phyloP scores from a whole-genome alignment of 35 echinoderm and acorn worm genomes.

The Apostichopus japonicus region DNA sequence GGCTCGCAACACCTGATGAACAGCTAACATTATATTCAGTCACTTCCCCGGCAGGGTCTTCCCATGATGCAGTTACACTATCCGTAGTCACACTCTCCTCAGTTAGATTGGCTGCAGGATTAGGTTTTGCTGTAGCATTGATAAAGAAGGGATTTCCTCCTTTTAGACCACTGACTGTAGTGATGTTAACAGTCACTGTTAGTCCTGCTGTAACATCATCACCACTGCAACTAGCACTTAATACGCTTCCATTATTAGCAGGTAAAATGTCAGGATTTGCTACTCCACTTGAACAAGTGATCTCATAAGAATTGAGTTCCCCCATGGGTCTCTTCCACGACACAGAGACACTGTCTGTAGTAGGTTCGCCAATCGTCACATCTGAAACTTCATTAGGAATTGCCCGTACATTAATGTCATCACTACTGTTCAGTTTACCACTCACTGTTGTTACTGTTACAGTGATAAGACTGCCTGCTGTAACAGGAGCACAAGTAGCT shows the following conservation, averaged over 20 bases:
- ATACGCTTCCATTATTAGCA: background rate
- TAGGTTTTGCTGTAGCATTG: background rate
- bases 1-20: background rate
- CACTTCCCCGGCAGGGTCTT: background rate
- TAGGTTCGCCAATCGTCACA: background rate
- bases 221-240: background rate
- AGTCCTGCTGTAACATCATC: background rate
- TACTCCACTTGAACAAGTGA: background rate
- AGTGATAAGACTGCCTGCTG: background rate
- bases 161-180: background rate
- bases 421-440: background rate
- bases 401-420: background rate
- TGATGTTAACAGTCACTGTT: background rate
- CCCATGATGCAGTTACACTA: background rate
- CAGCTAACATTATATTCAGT: background rate
- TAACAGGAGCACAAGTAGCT: background rate
- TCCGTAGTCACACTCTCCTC: background rate
- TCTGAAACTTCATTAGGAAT: background rate
- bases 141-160: too few species aligned
- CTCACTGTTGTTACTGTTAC: conserved; percentile 16
- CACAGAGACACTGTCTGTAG: background rate
- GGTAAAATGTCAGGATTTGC: background rate
- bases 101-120: background rate
- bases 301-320: background rate
- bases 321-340: background rate